Evolutionary conservation across 2,113 vertebrate genomes (phyloP).

Genomic region (Brachypteracias leptosomus): DNA sequence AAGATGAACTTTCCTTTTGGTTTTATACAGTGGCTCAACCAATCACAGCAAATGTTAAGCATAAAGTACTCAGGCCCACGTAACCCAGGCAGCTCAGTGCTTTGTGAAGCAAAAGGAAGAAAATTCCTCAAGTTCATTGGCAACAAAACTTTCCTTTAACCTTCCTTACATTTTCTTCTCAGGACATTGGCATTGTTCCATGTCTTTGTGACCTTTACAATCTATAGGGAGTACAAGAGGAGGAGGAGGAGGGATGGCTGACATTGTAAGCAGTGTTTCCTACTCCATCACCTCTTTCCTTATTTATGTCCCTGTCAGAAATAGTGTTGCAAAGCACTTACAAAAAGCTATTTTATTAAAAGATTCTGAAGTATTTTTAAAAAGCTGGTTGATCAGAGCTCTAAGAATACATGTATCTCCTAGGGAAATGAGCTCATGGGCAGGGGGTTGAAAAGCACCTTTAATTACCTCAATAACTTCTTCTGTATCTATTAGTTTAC

Average conservation of each 20-base stretch:
- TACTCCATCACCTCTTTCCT: neutral
- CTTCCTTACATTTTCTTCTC: neutral
- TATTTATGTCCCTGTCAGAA: neutral
- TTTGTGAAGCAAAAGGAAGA: neutral
- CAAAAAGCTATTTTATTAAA: neutral
- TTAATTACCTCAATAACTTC: neutral
- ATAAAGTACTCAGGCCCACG: neutral
- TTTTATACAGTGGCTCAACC: neutral
- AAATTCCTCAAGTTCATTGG: neutral
- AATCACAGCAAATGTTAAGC: slow-evolving; percentile 48
- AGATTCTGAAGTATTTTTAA: neutral
- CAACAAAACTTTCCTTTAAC: neutral
- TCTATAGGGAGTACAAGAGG: neutral
- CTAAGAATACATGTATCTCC: neutral
- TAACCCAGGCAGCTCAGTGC: neutral
- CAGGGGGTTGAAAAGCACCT: neutral
- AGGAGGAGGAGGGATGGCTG: neutral
- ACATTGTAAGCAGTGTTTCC: neutral
- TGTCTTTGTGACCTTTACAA: slow-evolving; percentile 4
- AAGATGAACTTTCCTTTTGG: slow-evolving; percentile 2
- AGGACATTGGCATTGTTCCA: neutral
- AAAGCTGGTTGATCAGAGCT: neutral
- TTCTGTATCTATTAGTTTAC: neutral
- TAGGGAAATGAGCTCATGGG: neutral
- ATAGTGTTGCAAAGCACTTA: neutral